A percentile compares a stretch with the other conserved stretches of the same genome.
Conservation (phyloP, 2,113 vertebrate genomes). For the Thalassoma bifasciatum region DNA sequence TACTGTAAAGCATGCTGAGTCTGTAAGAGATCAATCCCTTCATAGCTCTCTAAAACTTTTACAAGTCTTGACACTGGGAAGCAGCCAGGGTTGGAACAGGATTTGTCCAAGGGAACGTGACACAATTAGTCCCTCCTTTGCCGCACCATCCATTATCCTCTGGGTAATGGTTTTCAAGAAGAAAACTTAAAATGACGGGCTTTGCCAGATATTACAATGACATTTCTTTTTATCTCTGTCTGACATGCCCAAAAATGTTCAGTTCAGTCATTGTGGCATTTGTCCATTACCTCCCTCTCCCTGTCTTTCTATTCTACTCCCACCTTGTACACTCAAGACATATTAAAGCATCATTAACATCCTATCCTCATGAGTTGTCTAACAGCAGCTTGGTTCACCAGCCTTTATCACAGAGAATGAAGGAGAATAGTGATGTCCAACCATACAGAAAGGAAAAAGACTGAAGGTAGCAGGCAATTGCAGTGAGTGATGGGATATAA, state of each 20-base stretch:
- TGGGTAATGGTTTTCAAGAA: constrained; percentile 26
- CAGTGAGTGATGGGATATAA: constrained; percentile 25
- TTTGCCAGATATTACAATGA: not conserved
- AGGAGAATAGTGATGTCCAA: constrained; percentile 10
- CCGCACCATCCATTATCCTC: not conserved
- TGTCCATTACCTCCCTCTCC: not conserved
- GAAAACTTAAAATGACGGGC: constrained; percentile 18
- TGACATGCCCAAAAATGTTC: constrained; percentile 12
- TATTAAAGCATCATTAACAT: constrained; percentile 28
- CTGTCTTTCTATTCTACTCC: not conserved
- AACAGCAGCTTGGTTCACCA: constrained; percentile 9
- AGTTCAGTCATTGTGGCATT: not conserved
- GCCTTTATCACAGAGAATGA: constrained; percentile 4
- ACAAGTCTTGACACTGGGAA: constrained; percentile 33
- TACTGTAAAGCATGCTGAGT: constrained; percentile 5
- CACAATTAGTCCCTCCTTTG: constrained; percentile 35
- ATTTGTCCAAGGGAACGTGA: constrained; percentile 34
- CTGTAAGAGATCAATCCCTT: constrained; percentile 43
- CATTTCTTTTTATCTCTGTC: constrained; percentile 14
- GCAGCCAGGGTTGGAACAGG: constrained; percentile 22
- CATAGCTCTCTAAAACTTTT: constrained; percentile 37
- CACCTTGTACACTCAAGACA: not conserved
- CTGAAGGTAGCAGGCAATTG: constrained; percentile 30
- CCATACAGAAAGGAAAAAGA: not conserved
- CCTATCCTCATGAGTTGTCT: not conserved